These are phyloP conservation scores for Arremon aurantiirostris DNA, from an alignment of 2,797 vertebrate species.

Conservation along the genomic window DNA sequence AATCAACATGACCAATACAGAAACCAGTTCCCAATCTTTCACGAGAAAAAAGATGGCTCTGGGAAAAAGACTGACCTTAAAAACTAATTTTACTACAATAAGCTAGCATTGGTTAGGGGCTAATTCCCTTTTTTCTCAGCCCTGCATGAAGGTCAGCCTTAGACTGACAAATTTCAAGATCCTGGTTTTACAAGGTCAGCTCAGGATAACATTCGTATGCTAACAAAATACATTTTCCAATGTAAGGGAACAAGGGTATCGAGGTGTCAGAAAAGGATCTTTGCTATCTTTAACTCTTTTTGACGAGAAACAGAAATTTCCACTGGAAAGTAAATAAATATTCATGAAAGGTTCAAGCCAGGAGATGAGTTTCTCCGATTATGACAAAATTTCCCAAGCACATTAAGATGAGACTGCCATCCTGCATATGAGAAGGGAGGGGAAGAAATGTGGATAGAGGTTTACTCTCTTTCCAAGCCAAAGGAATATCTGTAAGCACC, in stretches of 20 bases:
- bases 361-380: slow-evolving; percentile 21
- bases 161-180: slow-evolving; percentile 29
- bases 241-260: slow-evolving; percentile 21
- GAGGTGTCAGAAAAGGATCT: slow-evolving; percentile 28
- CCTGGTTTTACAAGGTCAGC: not conserved
- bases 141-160: slow-evolving; percentile 45
- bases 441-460: not conserved
- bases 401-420: not conserved
- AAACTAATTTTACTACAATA: slow-evolving; percentile 44
- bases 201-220: not conserved
- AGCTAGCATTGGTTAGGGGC: slow-evolving; percentile 10
- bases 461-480: not conserved
- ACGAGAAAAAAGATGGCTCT: not conserved
- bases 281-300: slow-evolving; percentile 19
- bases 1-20: not conserved
- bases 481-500: not conserved
- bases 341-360: slow-evolving; percentile 2
- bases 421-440: not conserved
- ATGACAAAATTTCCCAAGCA: slow-evolving; percentile 18
- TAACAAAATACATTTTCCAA: slow-evolving; percentile 24
- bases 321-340: slow-evolving; percentile 45
- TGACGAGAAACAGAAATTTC: slow-evolving; percentile 14
- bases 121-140: slow-evolving; percentile 5
- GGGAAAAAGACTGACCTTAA: slow-evolving; percentile 27
- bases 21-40: not conserved